Percentiles rank a stretch among this genome's conserved stretches.
These are phyloP conservation scores for Adineta ricciae DNA, from an alignment of 2,888 invertebrate genomes.

Conservation along the genomic window DNA sequence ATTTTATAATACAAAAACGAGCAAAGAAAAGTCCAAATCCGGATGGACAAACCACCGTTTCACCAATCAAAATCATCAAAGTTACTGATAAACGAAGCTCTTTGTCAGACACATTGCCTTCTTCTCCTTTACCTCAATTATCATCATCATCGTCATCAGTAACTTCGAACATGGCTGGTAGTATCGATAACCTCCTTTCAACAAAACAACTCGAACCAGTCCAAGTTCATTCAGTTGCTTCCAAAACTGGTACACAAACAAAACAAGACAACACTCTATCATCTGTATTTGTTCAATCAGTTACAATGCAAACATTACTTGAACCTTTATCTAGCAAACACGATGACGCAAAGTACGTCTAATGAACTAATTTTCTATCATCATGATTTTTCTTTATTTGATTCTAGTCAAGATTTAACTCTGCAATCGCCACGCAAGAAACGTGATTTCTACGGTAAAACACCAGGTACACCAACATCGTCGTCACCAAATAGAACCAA, in stretches of 20 bases:
- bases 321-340: not conserved
- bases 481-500: not conserved
- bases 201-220: not conserved
- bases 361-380: not conserved
- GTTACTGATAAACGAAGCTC: not conserved
- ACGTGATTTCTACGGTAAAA: constrained; percentile 8
- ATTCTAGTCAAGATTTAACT: not conserved
- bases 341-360: not conserved
- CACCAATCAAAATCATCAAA: not conserved
- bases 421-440: not conserved
- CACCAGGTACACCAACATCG: not conserved
- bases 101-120: too few relatives aligned
- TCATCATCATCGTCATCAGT: not conserved
- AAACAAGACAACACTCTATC: not conserved
- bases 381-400: too few relatives aligned
- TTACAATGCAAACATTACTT: not conserved
- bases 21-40: not conserved
- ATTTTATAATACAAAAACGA: not conserved
- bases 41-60: not conserved
- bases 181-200: not conserved
- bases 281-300: not conserved
- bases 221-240: not conserved
- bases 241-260: not conserved
- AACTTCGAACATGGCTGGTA: not conserved
- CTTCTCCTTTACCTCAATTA: not conserved